Base-by-base conservation (phyloP, 1,140 invertebrate species). In the Neocloeon triangulifer region DNA sequence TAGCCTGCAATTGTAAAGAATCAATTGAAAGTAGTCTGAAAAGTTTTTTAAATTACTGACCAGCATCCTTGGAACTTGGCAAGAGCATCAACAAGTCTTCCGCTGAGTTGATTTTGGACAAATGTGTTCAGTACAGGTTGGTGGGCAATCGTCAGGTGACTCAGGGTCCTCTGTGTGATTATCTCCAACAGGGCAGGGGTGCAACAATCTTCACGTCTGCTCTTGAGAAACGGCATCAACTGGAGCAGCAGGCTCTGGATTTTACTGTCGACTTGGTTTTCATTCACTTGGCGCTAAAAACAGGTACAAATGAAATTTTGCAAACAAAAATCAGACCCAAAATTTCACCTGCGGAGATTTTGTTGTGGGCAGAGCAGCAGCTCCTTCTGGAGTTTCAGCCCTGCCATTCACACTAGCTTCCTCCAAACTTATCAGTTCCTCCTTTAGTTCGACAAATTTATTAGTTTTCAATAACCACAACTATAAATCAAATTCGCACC, bases 381-480 rank as follows among this genome's bases (percentile, higher is more conserved):
- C 13, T 14, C 16, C 13, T 27, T 27, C 5, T 12, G 26, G n/a
- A 27, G 26, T 5, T 5, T 27, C 5, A 27, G n/a, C 16, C 16
- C 26, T 27, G 13, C 26, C 12, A 16, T 31, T 13, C 15, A 12
- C 21, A 17, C 30, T 18, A 12, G 21, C 16, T 30, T 46, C 43
- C 10, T 39, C 47, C 32, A 38, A 25, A 20, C 37, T 33, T 8
- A 36, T 23, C 19, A 43, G 36, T 32, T 38, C 34, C 30, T 35
- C 40, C 5, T 31, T 32, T n/a, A n/a, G n/a, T n/a, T n/a, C n/a
- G n/a, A n/a, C n/a, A n/a, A n/a, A n/a, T n/a, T n/a, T n/a, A n/a
- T n/a, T n/a, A n/a, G n/a, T n/a, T n/a, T n/a, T n/a, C n/a, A n/a
- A 38, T 37, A 38, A 10, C 37, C 40, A n/a, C n/a, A n/a, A n/a